Base-by-base conservation (phyloP, 2,113 vertebrate species). In the Elachura formosa region DNA sequence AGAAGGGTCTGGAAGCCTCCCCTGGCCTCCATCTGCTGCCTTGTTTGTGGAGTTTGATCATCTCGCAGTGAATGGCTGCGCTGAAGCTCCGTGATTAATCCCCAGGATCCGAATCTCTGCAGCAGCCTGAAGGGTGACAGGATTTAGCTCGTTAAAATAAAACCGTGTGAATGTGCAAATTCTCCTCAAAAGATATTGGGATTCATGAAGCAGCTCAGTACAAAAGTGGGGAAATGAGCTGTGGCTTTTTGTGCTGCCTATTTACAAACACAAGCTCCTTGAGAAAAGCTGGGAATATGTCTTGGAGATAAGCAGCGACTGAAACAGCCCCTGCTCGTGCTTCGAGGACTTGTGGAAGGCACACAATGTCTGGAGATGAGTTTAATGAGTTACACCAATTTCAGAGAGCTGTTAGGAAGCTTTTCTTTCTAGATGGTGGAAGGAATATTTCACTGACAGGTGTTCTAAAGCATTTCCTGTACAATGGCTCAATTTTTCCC, bases 341-440 rank as follows among this genome's bases (percentile, higher is more conserved):
- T 29, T 46, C 8, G 41, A 41, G 28, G 31, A 48, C 69, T 51
- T 59, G 18, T 28, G 45, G 66, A 74, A 95, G 92, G 78, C 73
- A 87, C 33, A 46, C 52, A 5, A 4, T 28, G 28, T 38, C 56
- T 33, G 87, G 38, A 58, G 84, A 63, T 34, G 33, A 33, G 49
- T 87, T 87, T 85, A 88, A 91, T 62, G 94, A 93, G 91, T 45
- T 95, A 97, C 73, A 54, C 78, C 0, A 68, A 97, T 69, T 86
- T 81, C 84, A 96, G 89, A 64, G 84, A 95, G 96, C 95, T 75
- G 77, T 98, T 89, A 96, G 46, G 43, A 97, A 90, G 55, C 93
- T 99, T 95, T 97, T 96, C 69, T 98, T 98, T 75, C 96, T 98
- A 38, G 97, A 96, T 36, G 82, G 95, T 54, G 96, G 98, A 88